phyloP scores from a whole-genome alignment of 2,888 invertebrate genomes.

The Acanthosepion esculentum region DNA sequence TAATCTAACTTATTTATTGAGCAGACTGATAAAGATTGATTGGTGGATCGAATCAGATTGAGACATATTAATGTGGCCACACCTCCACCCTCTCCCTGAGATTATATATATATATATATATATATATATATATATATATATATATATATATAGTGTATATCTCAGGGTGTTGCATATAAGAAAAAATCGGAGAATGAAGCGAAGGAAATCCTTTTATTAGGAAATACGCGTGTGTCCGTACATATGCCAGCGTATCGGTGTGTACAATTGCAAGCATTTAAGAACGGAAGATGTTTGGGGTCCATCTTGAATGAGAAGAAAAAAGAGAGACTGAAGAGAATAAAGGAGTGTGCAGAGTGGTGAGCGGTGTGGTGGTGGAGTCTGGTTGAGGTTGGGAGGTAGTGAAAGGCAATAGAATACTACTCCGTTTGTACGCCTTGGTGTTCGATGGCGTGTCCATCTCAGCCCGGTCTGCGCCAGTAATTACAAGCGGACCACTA shows the following conservation, averaged over 20 bases:
- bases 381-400: background rate
- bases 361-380: background rate
- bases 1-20: background rate
- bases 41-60: background rate
- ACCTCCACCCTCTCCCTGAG: no score
- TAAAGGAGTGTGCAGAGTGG: background rate
- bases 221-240: background rate
- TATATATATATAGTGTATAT: no score
- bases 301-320: background rate
- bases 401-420: background rate
- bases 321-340: background rate
- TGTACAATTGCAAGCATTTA: background rate
- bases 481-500: slow-evolving; percentile 9
- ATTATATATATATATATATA: no score
- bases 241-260: background rate
- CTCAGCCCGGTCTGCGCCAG: slow-evolving; percentile 33
- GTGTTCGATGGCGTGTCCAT: slow-evolving; percentile 33
- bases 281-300: background rate
- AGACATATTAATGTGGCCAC: background rate
- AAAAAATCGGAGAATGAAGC: background rate
- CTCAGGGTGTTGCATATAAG: background rate
- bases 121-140: no score
- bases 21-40: background rate
- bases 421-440: slow-evolving; percentile 33
- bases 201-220: background rate